Evolutionary conservation across 2,797 vertebrate genomes (phyloP), one percentile per base, ranked within the genome.

Genomic region (Netta rufina): DNA sequence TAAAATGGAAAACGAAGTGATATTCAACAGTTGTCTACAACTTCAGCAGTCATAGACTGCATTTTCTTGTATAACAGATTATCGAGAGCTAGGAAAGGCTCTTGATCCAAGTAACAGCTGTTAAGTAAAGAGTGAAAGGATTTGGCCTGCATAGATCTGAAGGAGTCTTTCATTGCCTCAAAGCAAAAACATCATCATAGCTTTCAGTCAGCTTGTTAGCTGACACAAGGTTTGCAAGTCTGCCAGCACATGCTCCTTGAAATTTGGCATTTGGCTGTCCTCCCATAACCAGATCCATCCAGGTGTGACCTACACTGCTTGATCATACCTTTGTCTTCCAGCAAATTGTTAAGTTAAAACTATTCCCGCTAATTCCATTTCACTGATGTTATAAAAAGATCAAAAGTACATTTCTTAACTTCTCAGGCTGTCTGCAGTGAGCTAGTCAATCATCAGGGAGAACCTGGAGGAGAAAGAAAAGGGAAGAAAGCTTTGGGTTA

Each of bases 61-160:
- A 2, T 54, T 22, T 25, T 87, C 39, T 25, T 33, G 57, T 5
- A 45, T 5, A 75, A 71, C 12, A 28, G 33, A 27, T 70, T 60
- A 39, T 13, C 17, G 72, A 61, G 45, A 78, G 2, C 19, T 81
- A 72, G 25, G 32, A 53, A 81, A 83, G 80, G 6, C 0, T 12
- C 3, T 9, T 8, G 6, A 9, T 69, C 56, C 20, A 54, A 19
- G 10, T 24, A 65, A 10, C 0, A 3, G 33, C 30, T 20, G 3
- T 18, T 70, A 57, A 74, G 36, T 16, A 65, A 41, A 84, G 24
- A 47, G 36, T 11, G 36, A 75, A 79, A 84, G 61, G 21, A 13
- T 41, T 54, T 76, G 36, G 24, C 11, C 30, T 33, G 9, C 8
- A 13, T 5, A 71, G 9, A 69, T 32, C 9, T 69, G 24, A 75